Base-by-base conservation (phyloP, 1,140 invertebrate species). In the Drosophila carrolli region DNA sequence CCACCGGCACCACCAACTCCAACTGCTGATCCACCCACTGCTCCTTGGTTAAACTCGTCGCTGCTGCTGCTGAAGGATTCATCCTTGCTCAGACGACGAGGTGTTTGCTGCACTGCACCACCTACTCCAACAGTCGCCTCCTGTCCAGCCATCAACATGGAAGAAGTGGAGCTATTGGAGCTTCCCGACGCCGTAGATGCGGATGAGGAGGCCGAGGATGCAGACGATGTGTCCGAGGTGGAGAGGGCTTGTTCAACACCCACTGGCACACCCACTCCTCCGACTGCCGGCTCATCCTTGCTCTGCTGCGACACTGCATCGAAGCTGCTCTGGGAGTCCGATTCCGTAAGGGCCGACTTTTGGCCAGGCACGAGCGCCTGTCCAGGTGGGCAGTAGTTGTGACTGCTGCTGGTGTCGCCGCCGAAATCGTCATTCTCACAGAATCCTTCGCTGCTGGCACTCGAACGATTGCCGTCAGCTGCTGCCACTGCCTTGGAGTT, bases 391-490 rank as follows among this genome's bases (percentile, higher is more conserved):
- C 86, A 88, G 43, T 91, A 88, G 54, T 91, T 91, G 53, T 90
- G 91, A 29, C 91, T 91, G 46, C 91, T 91, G 53, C 88, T 92
- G 48, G 86, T 92, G 51, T 92, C 91, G 4, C 79, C 92, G 8
- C 95, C 95, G 78, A 97, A 96, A 63, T 96, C 95, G 68, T 97
- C 96, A 90, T 98, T 98, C 93, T 98, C 97, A 93, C 98, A 98
- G 91, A 99, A 99, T 38, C 98, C 98, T 93, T 99, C 98, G 78
- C 97, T 98, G 75, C 97, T 98, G 16, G 98, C 96, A 91, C 97
- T 98, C 56, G 97, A 98, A 47, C 97, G 94, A 93, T 98, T 98
- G 7, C 97, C 97, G 91, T 97, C 97, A 13, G 60, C 81, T 2
- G n/a, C 40, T 7, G 40, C 27, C 29, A 3, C 67, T 27, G 5